Percentiles rank a stretch among this genome's conserved stretches.
Evolutionary conservation across 2,113 vertebrate species (phyloP).

Genomic region (Tragulus kanchil): DNA sequence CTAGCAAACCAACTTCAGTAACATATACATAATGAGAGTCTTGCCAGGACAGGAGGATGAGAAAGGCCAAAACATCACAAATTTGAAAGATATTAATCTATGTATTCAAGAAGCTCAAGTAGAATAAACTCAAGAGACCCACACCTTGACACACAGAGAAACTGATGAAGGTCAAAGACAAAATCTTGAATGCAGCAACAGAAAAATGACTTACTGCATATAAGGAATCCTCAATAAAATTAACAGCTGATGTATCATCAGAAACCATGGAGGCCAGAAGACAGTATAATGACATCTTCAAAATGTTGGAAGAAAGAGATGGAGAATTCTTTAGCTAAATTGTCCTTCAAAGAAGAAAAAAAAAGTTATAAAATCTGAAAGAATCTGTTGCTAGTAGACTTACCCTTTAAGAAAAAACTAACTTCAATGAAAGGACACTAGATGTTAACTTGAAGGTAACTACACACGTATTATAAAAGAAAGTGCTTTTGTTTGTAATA

Average conservation of each 20-base stretch:
- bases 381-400: neutral
- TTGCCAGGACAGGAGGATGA: neutral
- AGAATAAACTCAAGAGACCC: conserved; percentile 37
- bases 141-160: conserved; percentile 23
- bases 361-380: conserved; percentile 31
- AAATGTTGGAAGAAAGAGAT: conserved; percentile 37
- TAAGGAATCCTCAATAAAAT: neutral
- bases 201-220: conserved; percentile 1
- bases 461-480: too few relatives aligned
- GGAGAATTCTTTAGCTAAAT: conserved; percentile 1
- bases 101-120: neutral
- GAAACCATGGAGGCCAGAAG: conserved; percentile 19
- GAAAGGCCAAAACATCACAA: neutral
- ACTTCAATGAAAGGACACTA: conserved; percentile 52
- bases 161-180: conserved; percentile 27
- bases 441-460: conserved; percentile 38
- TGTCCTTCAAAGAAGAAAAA: conserved; percentile 27
- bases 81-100: conserved; percentile 23
- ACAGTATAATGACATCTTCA: neutral
- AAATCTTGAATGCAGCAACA: conserved; percentile 8
- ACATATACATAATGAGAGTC: neutral
- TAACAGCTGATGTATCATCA: conserved; percentile 5
- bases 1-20: conserved; percentile 2
- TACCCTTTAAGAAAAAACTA: conserved; percentile 35
- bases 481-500: conserved; percentile 25